A percentile compares a stretch with the other conserved stretches of the same genome.
phyloP scores from a whole-genome alignment of 2,113 vertebrate species.

The Pogona vitticeps region DNA sequence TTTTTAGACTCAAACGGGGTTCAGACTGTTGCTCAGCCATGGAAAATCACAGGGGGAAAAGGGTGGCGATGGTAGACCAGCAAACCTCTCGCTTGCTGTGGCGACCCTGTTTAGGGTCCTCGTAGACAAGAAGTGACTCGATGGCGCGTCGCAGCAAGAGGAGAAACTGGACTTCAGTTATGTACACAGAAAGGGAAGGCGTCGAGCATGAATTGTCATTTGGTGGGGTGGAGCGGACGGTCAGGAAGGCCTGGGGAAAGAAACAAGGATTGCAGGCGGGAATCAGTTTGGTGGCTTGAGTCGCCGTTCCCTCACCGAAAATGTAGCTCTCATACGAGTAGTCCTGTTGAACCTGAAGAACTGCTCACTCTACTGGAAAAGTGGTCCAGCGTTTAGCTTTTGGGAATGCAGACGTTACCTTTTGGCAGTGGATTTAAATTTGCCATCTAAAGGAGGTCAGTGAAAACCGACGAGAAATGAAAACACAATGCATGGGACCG shows the following conservation, averaged over 20 bases:
- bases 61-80: too few relatives aligned
- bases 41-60: too few relatives aligned
- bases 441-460: not conserved
- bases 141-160: not conserved
- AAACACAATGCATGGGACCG: not conserved
- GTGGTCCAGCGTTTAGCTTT: not conserved
- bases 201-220: not conserved
- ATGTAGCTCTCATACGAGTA: not conserved
- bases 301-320: not conserved
- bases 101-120: too few relatives aligned
- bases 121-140: too few relatives aligned
- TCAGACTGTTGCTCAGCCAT: too few relatives aligned
- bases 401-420: rapidly evolving
- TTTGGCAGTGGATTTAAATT: rapidly evolving
- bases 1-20: too few relatives aligned
- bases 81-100: too few relatives aligned
- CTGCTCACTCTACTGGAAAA: not conserved
- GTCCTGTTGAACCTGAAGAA: not conserved
- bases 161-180: not conserved
- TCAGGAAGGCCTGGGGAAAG: not conserved
- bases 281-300: not conserved
- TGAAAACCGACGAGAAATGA: not conserved
- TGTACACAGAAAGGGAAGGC: rapidly evolving
- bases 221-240: too few relatives aligned
- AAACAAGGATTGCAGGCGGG: not conserved